Conservation (phyloP, 2,888 invertebrate genomes). For the Drosophila nr. perissopoda region DNA sequence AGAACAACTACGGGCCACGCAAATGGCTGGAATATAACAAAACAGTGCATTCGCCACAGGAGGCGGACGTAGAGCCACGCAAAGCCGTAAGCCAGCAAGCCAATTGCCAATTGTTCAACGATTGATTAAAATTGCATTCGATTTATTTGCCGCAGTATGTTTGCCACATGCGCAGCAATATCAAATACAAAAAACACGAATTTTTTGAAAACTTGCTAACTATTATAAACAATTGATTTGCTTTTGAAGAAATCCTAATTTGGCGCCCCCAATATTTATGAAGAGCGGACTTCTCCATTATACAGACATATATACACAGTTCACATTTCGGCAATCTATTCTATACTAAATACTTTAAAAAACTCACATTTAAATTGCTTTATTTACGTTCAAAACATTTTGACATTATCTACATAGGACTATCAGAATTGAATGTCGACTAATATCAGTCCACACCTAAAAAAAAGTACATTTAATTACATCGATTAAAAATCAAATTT, state of each 20-base stretch:
- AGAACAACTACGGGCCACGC: conserved; percentile 84
- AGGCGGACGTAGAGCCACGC: conserved; percentile 90
- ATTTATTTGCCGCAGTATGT: conserved; percentile 89
- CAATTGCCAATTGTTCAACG: not conserved
- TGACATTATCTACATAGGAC: not conserved
- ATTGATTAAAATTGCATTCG: not conserved
- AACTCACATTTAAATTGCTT: not conserved
- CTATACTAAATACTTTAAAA: not conserved
- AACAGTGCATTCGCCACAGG: conserved; percentile 92
- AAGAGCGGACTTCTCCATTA: not conserved
- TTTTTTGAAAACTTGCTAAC: not conserved
- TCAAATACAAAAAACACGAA: conserved; percentile 92
- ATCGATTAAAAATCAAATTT: not conserved
- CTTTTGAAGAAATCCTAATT: not conserved
- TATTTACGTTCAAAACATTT: not conserved
- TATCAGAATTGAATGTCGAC: not conserved
- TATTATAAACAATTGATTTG: not conserved
- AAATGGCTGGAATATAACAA: conserved; percentile 90
- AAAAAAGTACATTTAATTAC: not conserved
- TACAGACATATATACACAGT: not conserved
- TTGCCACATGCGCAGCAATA: conserved; percentile 92
- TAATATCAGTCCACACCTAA: not conserved
- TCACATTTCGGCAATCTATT: not conserved
- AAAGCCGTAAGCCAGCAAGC: conserved; percentile 90
- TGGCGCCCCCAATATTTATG: not conserved